These are phyloP conservation scores for Eremophila alpestris DNA, from an alignment of 2,797 vertebrate species.

Conservation along the genomic window DNA sequence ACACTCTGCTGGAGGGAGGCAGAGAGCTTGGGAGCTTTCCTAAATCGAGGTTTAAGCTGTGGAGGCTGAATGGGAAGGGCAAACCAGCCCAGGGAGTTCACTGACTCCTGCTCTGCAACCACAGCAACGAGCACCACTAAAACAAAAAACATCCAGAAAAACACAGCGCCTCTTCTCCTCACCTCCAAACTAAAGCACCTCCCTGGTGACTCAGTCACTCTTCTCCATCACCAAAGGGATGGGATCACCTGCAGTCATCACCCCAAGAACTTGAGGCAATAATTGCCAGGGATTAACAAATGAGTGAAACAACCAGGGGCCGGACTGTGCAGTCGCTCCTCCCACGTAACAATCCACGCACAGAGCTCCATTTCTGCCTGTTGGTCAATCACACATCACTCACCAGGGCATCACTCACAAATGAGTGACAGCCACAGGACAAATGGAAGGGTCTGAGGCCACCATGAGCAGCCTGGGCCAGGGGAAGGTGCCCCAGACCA, in stretches of 20 bases:
- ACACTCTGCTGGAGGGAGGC: rapidly evolving
- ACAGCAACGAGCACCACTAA: background rate
- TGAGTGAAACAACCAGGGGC: rapidly evolving
- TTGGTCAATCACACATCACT: background rate
- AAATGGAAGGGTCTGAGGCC: background rate
- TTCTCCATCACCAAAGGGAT: background rate
- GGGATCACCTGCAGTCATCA: background rate
- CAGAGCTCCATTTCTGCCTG: background rate
- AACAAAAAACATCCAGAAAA: background rate
- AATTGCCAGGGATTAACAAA: background rate
- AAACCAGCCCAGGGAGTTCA: background rate
- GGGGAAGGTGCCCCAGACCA: background rate
- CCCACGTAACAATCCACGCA: rapidly evolving
- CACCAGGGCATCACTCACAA: background rate
- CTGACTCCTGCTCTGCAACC: background rate
- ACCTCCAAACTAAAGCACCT: background rate
- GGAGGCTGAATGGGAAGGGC: background rate
- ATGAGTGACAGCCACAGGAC: background rate
- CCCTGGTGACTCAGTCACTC: background rate
- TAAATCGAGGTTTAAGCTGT: background rate
- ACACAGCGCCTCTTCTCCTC: background rate
- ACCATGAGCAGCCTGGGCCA: background rate
- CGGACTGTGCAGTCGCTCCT: background rate
- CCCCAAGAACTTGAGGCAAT: background rate
- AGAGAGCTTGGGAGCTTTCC: background rate